Evolutionary conservation across 1,140 invertebrate genomes (phyloP).

Genomic region (Dolichoris vasculosae): DNA sequence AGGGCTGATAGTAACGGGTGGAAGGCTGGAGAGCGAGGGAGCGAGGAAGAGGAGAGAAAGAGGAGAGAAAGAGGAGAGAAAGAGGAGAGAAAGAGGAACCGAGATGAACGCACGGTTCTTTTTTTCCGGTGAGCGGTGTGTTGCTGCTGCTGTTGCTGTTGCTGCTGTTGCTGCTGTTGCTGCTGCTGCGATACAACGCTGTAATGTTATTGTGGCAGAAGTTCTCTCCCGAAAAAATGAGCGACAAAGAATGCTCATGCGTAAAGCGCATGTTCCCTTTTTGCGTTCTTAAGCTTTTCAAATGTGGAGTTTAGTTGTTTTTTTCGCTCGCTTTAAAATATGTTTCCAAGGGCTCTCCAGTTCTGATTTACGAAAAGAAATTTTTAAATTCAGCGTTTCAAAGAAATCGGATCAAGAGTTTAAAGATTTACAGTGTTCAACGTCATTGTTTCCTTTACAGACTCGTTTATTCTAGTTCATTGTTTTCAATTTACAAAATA

Average conservation of each 20-base stretch:
- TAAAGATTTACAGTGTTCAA: too few relatives aligned
- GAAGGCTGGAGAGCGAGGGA: conserved; percentile 29
- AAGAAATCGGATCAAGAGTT: too few relatives aligned
- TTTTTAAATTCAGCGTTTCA: not conserved
- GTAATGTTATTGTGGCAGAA: conserved; percentile 16
- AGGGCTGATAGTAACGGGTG: conserved; percentile 3
- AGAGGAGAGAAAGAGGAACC: not conserved
- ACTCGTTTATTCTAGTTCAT: too few relatives aligned
- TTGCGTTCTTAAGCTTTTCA: conserved; percentile 15
- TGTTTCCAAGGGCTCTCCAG: not conserved
- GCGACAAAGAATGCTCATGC: conserved; percentile 27
- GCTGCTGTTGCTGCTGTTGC: too few relatives aligned
- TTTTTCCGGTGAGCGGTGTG: not conserved
- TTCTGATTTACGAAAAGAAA: not conserved
- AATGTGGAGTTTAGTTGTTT: not conserved
- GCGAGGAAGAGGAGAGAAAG: conserved; percentile 32
- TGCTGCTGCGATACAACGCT: conserved; percentile 5
- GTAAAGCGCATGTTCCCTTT: conserved; percentile 5
- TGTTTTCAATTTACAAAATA: too few relatives aligned
- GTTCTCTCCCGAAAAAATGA: conserved; percentile 4
- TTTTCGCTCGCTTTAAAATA: not conserved
- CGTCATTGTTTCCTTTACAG: too few relatives aligned
- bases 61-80: not conserved
- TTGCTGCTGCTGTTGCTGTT: too few relatives aligned
- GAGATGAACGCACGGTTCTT: not conserved